Conservation (phyloP, 2,797 vertebrate species). For the Stomatorhinus walkeri region DNA sequence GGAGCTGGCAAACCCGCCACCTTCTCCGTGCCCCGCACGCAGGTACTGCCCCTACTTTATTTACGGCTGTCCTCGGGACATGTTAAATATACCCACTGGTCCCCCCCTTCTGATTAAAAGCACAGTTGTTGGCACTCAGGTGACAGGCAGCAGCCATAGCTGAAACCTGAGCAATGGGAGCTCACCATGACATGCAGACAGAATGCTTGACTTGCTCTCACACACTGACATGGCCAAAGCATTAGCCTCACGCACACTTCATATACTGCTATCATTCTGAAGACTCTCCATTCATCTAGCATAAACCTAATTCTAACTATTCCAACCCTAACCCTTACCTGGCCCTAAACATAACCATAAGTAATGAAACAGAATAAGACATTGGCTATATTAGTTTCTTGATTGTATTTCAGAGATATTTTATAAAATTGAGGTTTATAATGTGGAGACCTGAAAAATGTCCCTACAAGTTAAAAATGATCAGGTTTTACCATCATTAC, state of each 20-base stretch:
- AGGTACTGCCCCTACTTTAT: conserved; percentile 10
- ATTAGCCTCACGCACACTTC: neutral
- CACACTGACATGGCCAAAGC: neutral
- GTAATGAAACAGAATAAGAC: neutral
- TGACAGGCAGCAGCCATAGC: conserved; percentile 23
- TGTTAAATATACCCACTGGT: conserved; percentile 35
- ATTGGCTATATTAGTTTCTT: neutral
- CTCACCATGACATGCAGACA: conserved; percentile 1
- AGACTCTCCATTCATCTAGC: neutral
- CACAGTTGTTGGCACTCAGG: conserved; percentile 30
- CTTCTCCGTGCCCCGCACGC: neutral
- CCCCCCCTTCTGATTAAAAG: conserved; percentile 32
- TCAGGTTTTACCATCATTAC: neutral
- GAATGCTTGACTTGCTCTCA: neutral
- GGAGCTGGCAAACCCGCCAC: neutral
- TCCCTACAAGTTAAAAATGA: neutral
- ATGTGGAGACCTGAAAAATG: neutral
- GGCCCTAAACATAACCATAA: neutral
- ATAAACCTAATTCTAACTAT: neutral
- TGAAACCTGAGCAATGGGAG: conserved; percentile 22
- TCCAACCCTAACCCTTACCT: neutral
- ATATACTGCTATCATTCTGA: neutral
- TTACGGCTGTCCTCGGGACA: conserved; percentile 3
- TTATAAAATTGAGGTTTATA: neutral
- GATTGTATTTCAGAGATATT: neutral